These are phyloP conservation scores for Mixornis gularis DNA, from an alignment of 2,113 vertebrate species.

Conservation along the genomic window DNA sequence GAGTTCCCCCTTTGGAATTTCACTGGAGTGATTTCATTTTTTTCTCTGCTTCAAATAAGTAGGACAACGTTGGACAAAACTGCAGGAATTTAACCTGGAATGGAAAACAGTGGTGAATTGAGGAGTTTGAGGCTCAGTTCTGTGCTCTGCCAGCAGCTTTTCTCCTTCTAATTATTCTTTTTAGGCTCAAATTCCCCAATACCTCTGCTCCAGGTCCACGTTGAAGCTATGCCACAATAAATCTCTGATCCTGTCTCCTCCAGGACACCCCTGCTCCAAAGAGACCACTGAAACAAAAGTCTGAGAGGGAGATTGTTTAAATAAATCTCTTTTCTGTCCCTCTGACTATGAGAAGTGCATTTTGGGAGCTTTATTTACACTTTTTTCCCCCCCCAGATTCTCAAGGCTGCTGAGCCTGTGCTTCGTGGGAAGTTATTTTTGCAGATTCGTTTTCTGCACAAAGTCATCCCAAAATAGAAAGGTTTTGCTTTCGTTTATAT, in stretches of 20 bases:
- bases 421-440: background rate
- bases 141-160: background rate
- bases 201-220: background rate
- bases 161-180: background rate
- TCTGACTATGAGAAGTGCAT: background rate
- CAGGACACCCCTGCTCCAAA: background rate
- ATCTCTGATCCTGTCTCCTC: background rate
- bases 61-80: background rate
- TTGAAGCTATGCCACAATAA: fast-evolving
- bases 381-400: background rate
- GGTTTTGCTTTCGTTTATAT: background rate
- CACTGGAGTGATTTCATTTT: background rate
- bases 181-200: background rate
- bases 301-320: background rate
- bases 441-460: background rate
- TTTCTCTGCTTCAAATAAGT: background rate
- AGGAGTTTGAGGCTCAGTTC: background rate
- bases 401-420: background rate
- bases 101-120: background rate
- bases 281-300: background rate
- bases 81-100: background rate
- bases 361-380: background rate
- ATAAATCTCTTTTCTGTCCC: background rate
- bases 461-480: slow-evolving; percentile 3
- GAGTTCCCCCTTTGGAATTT: background rate